Percentiles rank a stretch among this genome's conserved stretches.
phyloP scores from a whole-genome alignment of 2,113 vertebrate species.

The Corythoichthys intestinalis region DNA sequence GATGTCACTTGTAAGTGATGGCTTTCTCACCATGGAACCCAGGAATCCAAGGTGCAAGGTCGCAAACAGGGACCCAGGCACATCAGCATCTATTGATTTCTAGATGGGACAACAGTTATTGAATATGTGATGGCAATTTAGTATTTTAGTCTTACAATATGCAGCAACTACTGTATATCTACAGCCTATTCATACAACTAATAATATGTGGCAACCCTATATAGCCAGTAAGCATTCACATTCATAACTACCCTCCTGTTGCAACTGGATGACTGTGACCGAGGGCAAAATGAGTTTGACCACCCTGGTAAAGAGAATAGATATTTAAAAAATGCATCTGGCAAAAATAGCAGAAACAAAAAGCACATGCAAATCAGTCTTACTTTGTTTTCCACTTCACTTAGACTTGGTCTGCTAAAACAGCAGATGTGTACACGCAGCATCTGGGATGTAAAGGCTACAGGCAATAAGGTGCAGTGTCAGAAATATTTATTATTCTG shows the following conservation, averaged over 20 bases:
- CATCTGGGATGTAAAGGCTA: neutral
- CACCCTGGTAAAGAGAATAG: too few species aligned
- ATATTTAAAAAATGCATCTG: neutral
- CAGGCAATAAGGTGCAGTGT: slow-evolving; percentile 1
- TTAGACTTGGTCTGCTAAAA: slow-evolving; percentile 11
- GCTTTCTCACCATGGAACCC: slow-evolving; percentile 24
- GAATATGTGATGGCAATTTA: slow-evolving; percentile 19
- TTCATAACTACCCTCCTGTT: too few species aligned
- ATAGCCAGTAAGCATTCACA: too few species aligned
- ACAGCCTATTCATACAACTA: neutral
- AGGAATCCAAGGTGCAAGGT: neutral
- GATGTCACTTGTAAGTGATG: neutral
- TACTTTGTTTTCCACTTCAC: slow-evolving; percentile 3
- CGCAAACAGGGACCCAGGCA: slow-evolving; percentile 1
- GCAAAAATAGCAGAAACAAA: neutral
- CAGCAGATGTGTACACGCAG: slow-evolving; percentile 29
- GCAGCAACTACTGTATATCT: neutral
- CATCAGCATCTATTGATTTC: slow-evolving; percentile 12
- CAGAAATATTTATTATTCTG: neutral
- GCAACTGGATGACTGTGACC: too few species aligned
- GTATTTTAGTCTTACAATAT: neutral
- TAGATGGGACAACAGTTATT: slow-evolving; percentile 29
- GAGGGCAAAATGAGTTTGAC: too few species aligned
- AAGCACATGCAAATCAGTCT: neutral
- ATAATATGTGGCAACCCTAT: neutral